phyloP scores from a whole-genome alignment of 2,797 vertebrate genomes.

The Pogoniulus pusillus region DNA sequence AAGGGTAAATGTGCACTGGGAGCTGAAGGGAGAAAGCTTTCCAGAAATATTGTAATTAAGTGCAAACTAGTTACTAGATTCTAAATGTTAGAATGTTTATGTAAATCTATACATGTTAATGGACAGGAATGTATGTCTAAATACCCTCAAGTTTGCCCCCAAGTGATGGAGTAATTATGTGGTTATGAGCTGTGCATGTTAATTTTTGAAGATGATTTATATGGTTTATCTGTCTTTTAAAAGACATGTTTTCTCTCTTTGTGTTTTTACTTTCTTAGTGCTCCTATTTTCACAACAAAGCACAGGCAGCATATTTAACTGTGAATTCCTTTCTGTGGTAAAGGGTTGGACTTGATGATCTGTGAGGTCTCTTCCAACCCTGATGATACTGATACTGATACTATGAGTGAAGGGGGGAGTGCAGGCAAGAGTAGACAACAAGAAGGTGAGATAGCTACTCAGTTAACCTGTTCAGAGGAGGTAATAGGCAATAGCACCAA shows the following conservation, averaged over 20 bases:
- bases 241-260: conserved; percentile 7
- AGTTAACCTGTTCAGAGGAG: not conserved
- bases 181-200: conserved; percentile 5
- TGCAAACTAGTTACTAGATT: not conserved
- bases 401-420: not conserved
- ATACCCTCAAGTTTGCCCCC: conserved; percentile 36
- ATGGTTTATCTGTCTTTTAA: conserved; percentile 50
- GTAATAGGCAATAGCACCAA: not conserved
- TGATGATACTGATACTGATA: too few relatives aligned
- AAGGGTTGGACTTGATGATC: too few relatives aligned
- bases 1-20: not conserved
- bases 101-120: conserved; percentile 10
- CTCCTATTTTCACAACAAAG: conserved; percentile 33
- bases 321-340: not conserved
- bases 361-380: too few relatives aligned
- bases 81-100: conserved; percentile 30
- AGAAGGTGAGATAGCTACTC: conserved; percentile 17
- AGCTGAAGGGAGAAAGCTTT: not conserved
- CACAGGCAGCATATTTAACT: not conserved
- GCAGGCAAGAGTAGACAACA: conserved; percentile 11
- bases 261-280: not conserved
- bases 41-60: conserved; percentile 28
- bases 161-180: conserved; percentile 23
- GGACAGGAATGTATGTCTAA: conserved; percentile 18
- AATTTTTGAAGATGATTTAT: conserved; percentile 43